Evolutionary conservation across 2,113 vertebrate genomes (phyloP), one percentile per base, ranked within the genome.

Genomic region (Anarhynchus alexandrinus): DNA sequence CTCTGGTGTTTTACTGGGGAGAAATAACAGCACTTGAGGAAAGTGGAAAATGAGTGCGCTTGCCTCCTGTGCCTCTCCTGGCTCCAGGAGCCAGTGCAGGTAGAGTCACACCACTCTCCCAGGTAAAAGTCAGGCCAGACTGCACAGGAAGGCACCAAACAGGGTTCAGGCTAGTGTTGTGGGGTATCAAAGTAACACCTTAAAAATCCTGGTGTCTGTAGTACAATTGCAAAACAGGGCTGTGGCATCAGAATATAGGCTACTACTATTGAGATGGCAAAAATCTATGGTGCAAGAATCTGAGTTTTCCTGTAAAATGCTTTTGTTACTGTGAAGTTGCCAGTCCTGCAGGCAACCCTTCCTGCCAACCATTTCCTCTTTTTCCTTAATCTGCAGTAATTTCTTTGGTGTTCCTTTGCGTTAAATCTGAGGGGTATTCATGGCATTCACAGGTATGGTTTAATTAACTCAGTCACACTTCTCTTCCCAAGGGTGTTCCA

Each of bases 161-260:
- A 29, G 11, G 6, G 2, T 82, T 23, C 52, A 32, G 11, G 20
- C 12, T 77, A 22, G 4, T 32, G 10, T 2, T 80, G 74, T 27
- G 22, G 29, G 42, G 9, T 62, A 23, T 66, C 19, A 10, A 17
- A 80, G 22, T 40, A 66, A n/a, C 36, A 22, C 17, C 21, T 66
- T 61, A 78, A 64, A 19, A 71, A 2, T 76, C 29, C 69, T 82
- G 57, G 22, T 69, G 20, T 34, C 62, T 55, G 9, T 45, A 20
- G 34, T 38, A 17, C 0, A 0, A n/a, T 12, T 49, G 15, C 32
- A 59, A 52, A 85, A 55, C 47, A 51, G 22, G 38, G 10, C 32
- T 82, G 26, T 64, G 52, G 25, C 2, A 5, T 72, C 85, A 52
- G 61, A 91, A 59, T 23, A 69, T 23, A 52, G 49, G 29, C 38